Evolutionary conservation across 2,113 vertebrate species (phyloP).

Genomic region (Uria aalge): DNA sequence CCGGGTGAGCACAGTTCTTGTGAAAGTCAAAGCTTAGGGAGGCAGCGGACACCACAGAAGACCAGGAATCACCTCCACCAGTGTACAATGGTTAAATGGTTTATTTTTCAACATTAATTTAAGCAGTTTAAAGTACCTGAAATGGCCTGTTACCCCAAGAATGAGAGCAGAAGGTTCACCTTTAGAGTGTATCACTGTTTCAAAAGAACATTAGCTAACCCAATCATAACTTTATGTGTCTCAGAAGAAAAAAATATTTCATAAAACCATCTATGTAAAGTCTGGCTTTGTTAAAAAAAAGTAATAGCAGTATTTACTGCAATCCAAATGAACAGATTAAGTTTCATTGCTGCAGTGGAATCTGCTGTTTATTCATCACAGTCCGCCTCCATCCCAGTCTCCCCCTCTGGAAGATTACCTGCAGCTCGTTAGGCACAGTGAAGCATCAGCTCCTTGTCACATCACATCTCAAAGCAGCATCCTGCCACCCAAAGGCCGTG

Average conservation of each 20-base stretch:
- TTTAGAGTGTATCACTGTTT: neutral
- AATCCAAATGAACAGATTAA: neutral
- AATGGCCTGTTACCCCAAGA: neutral
- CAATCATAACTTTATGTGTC: neutral
- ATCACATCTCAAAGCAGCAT: neutral
- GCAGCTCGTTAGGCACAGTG: neutral
- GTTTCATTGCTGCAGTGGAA: neutral
- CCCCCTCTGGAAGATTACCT: neutral
- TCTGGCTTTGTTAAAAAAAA: neutral
- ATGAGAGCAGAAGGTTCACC: neutral
- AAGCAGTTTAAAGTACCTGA: neutral
- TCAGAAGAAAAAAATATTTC: neutral
- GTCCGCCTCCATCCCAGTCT: neutral
- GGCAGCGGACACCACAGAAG: fast-evolving
- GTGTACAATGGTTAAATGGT: neutral
- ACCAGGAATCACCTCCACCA: neutral
- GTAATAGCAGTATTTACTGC: neutral
- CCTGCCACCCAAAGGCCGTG: neutral
- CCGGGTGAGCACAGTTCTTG: constrained; percentile 47
- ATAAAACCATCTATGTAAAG: neutral
- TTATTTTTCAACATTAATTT: neutral
- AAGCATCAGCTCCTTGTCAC: neutral
- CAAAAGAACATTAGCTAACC: neutral
- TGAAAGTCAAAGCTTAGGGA: neutral
- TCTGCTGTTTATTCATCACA: neutral